Percentiles rank a stretch among this genome's conserved stretches.
phyloP scores from a whole-genome alignment of 1,140 invertebrate species.

The Trichonephila clavata region DNA sequence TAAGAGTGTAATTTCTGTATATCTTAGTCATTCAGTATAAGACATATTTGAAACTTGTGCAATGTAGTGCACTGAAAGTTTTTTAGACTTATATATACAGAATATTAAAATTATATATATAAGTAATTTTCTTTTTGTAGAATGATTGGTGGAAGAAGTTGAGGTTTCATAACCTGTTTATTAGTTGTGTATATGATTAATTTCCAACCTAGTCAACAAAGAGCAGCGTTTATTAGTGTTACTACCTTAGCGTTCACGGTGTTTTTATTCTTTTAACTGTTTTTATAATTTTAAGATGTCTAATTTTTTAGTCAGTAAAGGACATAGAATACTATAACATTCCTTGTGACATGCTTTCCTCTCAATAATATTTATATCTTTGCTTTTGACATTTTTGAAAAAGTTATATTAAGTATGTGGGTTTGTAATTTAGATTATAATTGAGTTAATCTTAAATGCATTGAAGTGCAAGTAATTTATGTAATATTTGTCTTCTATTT shows the following conservation, averaged over 20 bases:
- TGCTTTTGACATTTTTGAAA: neutral
- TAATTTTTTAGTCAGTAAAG: slow-evolving; percentile 20
- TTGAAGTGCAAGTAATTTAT: too few relatives aligned
- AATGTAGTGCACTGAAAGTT: neutral
- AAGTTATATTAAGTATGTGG: neutral
- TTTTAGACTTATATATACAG: neutral
- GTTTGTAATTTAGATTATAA: too few relatives aligned
- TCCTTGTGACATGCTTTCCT: slow-evolving; percentile 21
- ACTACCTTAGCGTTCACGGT: neutral
- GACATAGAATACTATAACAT: slow-evolving; percentile 19
- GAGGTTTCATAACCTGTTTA: neutral
- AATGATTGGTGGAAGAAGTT: slow-evolving; percentile 1
- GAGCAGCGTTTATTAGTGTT: slow-evolving; percentile 31
- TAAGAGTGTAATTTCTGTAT: slow-evolving; percentile 18
- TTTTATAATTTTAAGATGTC: slow-evolving; percentile 36
- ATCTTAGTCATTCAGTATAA: slow-evolving; percentile 40
- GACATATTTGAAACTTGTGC: slow-evolving; percentile 34
- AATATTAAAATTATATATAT: slow-evolving; percentile 29
- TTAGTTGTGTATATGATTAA: slow-evolving; percentile 32
- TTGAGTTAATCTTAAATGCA: too few relatives aligned
- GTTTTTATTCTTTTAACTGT: slow-evolving; percentile 50
- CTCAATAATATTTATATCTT: neutral
- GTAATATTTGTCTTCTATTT: too few relatives aligned
- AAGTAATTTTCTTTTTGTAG: slow-evolving; percentile 5
- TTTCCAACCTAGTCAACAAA: slow-evolving; percentile 40